Evolutionary conservation across 2,113 vertebrate species (phyloP).

Genomic region (Python bivittatus): DNA sequence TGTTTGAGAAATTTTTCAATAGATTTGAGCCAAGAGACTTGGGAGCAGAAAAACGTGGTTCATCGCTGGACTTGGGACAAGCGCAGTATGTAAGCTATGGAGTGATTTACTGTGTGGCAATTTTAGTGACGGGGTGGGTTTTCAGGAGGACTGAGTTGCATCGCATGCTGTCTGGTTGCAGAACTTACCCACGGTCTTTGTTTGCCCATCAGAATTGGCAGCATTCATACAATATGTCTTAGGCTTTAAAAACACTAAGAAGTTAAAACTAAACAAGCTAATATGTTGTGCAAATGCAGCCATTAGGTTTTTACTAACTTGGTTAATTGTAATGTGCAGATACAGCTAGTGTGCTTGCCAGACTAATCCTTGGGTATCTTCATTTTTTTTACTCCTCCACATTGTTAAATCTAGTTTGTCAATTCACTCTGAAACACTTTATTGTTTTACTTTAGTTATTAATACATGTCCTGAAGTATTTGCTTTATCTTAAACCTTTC

Average conservation of each 20-base stretch:
- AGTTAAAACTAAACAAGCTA: background rate
- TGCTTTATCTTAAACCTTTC: background rate
- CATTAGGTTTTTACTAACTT: background rate
- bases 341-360: background rate
- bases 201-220: background rate
- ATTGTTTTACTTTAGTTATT: background rate
- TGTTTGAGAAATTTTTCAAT: conserved; percentile 73
- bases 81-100: background rate
- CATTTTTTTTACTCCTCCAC: background rate
- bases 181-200: background rate
- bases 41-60: background rate
- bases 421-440: background rate
- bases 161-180: background rate
- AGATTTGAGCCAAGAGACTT: conserved; percentile 61
- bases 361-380: background rate
- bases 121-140: background rate
- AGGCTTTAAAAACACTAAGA: background rate
- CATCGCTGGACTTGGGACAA: conserved; percentile 52
- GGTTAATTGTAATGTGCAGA: background rate
- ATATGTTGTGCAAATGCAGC: background rate
- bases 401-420: background rate
- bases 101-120: background rate
- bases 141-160: background rate
- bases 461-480: background rate
- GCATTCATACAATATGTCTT: background rate